phyloP scores from a whole-genome alignment of 2,797 vertebrate genomes.

The Manis javanica region DNA sequence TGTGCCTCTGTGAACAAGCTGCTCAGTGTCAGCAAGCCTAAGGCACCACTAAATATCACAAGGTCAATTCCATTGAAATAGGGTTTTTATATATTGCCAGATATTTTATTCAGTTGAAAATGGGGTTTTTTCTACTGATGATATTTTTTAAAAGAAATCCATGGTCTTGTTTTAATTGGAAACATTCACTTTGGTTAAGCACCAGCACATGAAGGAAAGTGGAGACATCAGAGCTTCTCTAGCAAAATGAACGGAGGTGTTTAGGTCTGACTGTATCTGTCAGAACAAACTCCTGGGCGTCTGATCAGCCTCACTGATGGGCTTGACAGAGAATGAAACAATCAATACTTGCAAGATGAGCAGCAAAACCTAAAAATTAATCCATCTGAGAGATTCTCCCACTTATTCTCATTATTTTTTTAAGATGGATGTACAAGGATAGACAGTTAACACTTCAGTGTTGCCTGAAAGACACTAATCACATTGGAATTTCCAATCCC shows the following conservation, averaged over 20 bases:
- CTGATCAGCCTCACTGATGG: not conserved
- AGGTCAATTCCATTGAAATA: slow-evolving; percentile 48
- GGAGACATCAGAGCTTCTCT: not conserved
- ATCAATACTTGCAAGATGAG: not conserved
- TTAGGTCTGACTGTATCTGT: not conserved
- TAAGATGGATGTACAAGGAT: not conserved
- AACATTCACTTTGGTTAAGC: not conserved
- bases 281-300: not conserved
- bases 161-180: slow-evolving; percentile 48
- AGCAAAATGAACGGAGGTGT: not conserved
- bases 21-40: slow-evolving; percentile 40
- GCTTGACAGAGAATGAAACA: slow-evolving; percentile 3
- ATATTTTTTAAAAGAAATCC: not conserved
- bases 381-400: not conserved
- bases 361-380: not conserved
- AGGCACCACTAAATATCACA: slow-evolving; percentile 45
- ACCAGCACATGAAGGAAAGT: not conserved
- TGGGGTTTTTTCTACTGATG: slow-evolving; percentile 39
- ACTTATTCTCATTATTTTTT: not conserved
- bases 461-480: not conserved
- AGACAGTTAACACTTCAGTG: not conserved
- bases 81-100: slow-evolving; percentile 14
- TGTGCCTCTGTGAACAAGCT: slow-evolving; percentile 37
- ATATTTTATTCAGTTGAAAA: slow-evolving; percentile 63
- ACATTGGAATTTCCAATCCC: not conserved